phyloP scores from a whole-genome alignment of 2,888 invertebrate genomes.

The Harpalus rufipes region DNA sequence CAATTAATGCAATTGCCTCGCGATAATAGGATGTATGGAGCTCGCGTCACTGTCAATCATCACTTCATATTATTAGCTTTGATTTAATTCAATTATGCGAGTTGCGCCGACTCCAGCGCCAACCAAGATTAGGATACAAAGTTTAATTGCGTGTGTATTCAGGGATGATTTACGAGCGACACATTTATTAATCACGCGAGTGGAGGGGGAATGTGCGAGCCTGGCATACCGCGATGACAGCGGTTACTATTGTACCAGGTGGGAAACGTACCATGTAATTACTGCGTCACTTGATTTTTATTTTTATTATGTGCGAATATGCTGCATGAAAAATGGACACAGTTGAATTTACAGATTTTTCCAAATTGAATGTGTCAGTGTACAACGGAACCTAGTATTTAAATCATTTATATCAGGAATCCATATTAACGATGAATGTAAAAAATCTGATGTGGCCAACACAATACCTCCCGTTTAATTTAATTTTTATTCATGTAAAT shows the following conservation, averaged over 20 bases:
- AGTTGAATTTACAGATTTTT: neutral
- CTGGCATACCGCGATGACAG: conserved; percentile 4
- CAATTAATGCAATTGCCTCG: conserved; percentile 60
- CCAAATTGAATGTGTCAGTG: neutral
- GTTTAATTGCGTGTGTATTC: conserved; percentile 64
- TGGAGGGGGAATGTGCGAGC: neutral
- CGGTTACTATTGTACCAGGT: conserved; percentile 16
- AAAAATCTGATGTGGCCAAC: no score
- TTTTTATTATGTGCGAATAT: neutral
- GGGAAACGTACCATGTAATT: conserved; percentile 8
- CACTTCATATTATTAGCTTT: conserved; percentile 54
- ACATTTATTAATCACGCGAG: conserved; percentile 61
- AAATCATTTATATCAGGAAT: neutral
- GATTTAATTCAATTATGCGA: conserved; percentile 62
- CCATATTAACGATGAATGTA: no score
- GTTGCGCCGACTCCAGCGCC: conserved; percentile 8
- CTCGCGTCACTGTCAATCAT: conserved; percentile 62
- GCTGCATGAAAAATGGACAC: neutral
- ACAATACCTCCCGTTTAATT: no score
- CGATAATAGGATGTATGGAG: conserved; percentile 52
- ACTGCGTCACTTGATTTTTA: conserved; percentile 11
- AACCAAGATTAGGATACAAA: conserved; percentile 61
- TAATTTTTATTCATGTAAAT: no score
- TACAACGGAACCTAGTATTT: neutral
- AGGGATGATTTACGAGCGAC: conserved; percentile 62